phyloP scores from a whole-genome alignment of 1,140 invertebrate genomes.

The Cotesia vestalis region DNA sequence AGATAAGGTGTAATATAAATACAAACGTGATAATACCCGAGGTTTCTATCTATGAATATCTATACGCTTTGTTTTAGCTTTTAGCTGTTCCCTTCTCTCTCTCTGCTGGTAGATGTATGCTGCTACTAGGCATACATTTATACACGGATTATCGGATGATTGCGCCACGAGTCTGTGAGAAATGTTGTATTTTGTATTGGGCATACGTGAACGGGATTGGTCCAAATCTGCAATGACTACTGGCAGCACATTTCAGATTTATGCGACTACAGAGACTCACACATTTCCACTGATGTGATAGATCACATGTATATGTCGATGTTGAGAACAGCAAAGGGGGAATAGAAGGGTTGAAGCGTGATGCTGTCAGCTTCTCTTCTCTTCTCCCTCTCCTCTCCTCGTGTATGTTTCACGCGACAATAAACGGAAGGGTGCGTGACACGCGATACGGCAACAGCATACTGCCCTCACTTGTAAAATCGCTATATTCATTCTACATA shows the following conservation, averaged over 20 bases:
- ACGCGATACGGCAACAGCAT: background rate
- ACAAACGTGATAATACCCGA: constrained; percentile 9
- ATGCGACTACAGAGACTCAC: too few species aligned
- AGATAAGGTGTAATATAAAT: constrained; percentile 22
- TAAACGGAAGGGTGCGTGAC: constrained; percentile 23
- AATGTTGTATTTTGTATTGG: constrained; percentile 1
- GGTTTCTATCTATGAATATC: constrained; percentile 23
- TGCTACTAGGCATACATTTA: background rate
- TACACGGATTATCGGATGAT: constrained; percentile 24
- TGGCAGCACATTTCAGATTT: too few species aligned
- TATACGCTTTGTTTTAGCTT: background rate
- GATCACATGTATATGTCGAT: too few species aligned
- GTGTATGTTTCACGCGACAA: constrained; percentile 21
- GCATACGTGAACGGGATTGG: too few species aligned
- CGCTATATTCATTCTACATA: background rate
- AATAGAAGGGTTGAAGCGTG: constrained; percentile 13
- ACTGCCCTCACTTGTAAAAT: background rate
- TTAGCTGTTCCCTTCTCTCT: background rate
- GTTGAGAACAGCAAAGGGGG: too few species aligned
- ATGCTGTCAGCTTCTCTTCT: constrained; percentile 13
- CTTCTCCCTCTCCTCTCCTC: background rate
- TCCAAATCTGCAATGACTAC: too few species aligned
- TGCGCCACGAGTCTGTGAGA: constrained; percentile 9
- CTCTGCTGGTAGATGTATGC: too few species aligned
- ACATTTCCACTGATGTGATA: too few species aligned